Percentiles rank a stretch among this genome's conserved stretches.
phyloP scores from a whole-genome alignment of 2,888 invertebrate genomes.

The Nycteola revayana region DNA sequence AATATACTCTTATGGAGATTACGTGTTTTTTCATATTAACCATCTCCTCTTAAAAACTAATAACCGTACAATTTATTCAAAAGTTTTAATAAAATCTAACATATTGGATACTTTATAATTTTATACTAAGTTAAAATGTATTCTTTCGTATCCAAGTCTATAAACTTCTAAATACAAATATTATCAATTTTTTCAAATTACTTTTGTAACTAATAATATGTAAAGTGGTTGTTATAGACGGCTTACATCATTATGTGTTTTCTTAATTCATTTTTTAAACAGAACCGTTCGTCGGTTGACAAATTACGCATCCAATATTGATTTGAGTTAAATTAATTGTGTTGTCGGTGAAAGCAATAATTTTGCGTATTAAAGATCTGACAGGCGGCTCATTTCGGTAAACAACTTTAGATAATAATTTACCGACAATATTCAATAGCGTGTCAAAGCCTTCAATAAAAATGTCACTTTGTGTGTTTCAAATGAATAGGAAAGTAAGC shows the following conservation, averaged over 20 bases:
- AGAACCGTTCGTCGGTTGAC: background rate
- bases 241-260: slow-evolving; percentile 30
- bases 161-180: slow-evolving; percentile 53
- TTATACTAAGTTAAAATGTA: slow-evolving; percentile 52
- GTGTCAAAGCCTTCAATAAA: too few relatives aligned
- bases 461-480: too few relatives aligned
- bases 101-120: slow-evolving; percentile 47
- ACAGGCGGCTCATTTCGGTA: background rate
- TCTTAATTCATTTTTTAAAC: slow-evolving; percentile 1
- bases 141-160: slow-evolving; percentile 45
- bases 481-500: too few relatives aligned
- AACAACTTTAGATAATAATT: too few relatives aligned
- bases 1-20: slow-evolving; percentile 30
- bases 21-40: slow-evolving; percentile 47
- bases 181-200: slow-evolving; percentile 54
- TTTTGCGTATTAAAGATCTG: background rate
- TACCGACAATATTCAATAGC: too few relatives aligned
- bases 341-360: background rate
- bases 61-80: slow-evolving; percentile 57
- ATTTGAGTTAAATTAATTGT: background rate
- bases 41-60: slow-evolving; percentile 44
- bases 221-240: slow-evolving; percentile 31
- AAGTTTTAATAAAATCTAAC: slow-evolving; percentile 56
- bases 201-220: slow-evolving; percentile 41
- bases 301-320: too few relatives aligned